Evolutionary conservation across 2,888 invertebrate species (phyloP).

Genomic region (Protula sp.): DNA sequence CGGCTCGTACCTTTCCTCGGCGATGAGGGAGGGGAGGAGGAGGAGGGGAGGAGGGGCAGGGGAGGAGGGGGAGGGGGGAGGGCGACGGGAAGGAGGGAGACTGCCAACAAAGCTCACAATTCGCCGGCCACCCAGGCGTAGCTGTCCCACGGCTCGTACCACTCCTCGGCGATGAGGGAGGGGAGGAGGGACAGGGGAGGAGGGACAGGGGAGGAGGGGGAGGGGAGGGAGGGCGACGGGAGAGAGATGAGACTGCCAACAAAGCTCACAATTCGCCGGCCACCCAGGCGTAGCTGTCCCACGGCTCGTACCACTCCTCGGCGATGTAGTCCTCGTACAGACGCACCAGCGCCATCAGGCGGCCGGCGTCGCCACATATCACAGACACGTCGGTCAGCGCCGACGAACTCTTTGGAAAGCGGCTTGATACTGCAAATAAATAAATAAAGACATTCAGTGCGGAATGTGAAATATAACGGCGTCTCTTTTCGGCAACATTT

Average conservation of each 20-base stretch:
- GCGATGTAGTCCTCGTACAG: slow-evolving; percentile 64
- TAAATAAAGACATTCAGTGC: neutral
- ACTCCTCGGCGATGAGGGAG: slow-evolving; percentile 60
- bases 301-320: slow-evolving; percentile 60
- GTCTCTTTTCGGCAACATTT: neutral
- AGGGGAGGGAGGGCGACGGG: too few species aligned
- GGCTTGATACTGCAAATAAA: slow-evolving; percentile 3
- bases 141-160: slow-evolving; percentile 64
- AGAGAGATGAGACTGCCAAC: too few species aligned
- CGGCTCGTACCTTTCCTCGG: slow-evolving; percentile 59
- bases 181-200: too few species aligned
- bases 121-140: slow-evolving; percentile 60
- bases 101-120: too few species aligned
- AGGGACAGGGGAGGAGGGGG: too few species aligned
- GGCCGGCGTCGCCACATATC: slow-evolving; percentile 61
- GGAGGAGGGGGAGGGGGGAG: too few species aligned
- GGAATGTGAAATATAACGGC: neutral
- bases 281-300: slow-evolving; percentile 67
- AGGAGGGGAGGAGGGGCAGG: too few species aligned
- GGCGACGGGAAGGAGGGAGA: too few species aligned
- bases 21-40: too few species aligned
- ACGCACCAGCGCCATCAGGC: slow-evolving; percentile 60
- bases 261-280: slow-evolving; percentile 52
- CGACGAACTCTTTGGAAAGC: slow-evolving; percentile 26
- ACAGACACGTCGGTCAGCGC: slow-evolving; percentile 61